A percentile compares a stretch with the other conserved stretches of the same genome.
These are phyloP conservation scores for Oxygymnocypris stewartii DNA, from an alignment of 2,113 vertebrate genomes.

Conservation along the genomic window DNA sequence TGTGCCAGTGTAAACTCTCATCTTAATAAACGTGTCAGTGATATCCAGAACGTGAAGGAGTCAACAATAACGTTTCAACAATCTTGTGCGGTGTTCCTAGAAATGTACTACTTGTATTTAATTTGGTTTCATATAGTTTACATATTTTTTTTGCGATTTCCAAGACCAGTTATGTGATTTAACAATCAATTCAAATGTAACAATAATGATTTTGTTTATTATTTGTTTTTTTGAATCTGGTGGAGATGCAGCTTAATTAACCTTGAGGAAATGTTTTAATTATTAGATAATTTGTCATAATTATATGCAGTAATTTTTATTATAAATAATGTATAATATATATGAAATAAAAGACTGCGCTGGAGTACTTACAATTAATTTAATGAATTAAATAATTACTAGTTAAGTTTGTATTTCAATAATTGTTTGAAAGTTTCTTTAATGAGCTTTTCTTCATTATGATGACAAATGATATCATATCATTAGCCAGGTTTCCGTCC, in stretches of 20 bases:
- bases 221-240: neutral
- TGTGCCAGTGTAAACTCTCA: neutral
- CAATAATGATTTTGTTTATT: too few relatives aligned
- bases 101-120: neutral
- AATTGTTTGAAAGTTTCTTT: too few relatives aligned
- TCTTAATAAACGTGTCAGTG: neutral
- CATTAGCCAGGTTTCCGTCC: too few relatives aligned
- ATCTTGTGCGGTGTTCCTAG: neutral
- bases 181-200: neutral
- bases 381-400: too few relatives aligned
- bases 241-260: neutral
- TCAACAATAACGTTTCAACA: neutral
- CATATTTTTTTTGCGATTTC: neutral
- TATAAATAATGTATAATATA: too few relatives aligned
- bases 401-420: neutral
- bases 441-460: too few relatives aligned
- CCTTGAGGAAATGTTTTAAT: neutral
- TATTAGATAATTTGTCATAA: neutral
- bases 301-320: neutral
- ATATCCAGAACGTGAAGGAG: neutral
- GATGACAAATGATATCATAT: too few relatives aligned
- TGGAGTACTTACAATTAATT: neutral
- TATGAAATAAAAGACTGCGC: neutral
- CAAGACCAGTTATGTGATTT: neutral
- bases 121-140: neutral